Base-by-base conservation (phyloP, 2,888 invertebrate genomes). In the Tenthredo mesomela region DNA sequence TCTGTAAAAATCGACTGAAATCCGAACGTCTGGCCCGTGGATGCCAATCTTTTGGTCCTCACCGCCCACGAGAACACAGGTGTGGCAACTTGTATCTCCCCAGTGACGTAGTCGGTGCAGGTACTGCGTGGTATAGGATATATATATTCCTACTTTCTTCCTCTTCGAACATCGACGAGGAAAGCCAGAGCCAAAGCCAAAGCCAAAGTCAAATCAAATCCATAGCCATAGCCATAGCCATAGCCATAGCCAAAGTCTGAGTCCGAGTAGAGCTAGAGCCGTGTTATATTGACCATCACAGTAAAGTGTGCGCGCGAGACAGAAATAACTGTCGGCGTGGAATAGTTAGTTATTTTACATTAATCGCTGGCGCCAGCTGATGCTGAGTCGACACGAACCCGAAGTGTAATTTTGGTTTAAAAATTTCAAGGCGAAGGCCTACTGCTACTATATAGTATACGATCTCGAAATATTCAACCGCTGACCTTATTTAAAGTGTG, bases 281-380 rank as follows among this genome's bases (percentile, higher is more conserved):
- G 70, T 12, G 33, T 67, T 33, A 77, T 54, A 77, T 40, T 77
- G 77, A 77, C 50, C 77, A 77, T 77, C 18, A 43, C 25, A 7
- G 40, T 15, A 61, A 58, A 58, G 58, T 61, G 58, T 80, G 80
- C 50, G 80, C 50, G 37, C 61, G 80, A 80, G 80, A 80, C 37
- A 80, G 58, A 80, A 80, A 80, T 80, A 80, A 80, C 80, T 61
- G 61, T 61, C 80, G 80, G 58, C 61, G 61, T 61, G 40, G 25
- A 61, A 80, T 61, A 80, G 80, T 80, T 80, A 37, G 80, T 80
- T 61, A n/a, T 61, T 61, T 80, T 80, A 80, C 80, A 80, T 80
- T 80, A 80, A 80, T 80, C 61, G 80, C 80, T 80, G 80, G 80
- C 80, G 80, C 80, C 80, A 80, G 77, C 29, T 9, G 80, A 54